Conservation (phyloP, 2,888 invertebrate species). For the Germaria angustata region DNA sequence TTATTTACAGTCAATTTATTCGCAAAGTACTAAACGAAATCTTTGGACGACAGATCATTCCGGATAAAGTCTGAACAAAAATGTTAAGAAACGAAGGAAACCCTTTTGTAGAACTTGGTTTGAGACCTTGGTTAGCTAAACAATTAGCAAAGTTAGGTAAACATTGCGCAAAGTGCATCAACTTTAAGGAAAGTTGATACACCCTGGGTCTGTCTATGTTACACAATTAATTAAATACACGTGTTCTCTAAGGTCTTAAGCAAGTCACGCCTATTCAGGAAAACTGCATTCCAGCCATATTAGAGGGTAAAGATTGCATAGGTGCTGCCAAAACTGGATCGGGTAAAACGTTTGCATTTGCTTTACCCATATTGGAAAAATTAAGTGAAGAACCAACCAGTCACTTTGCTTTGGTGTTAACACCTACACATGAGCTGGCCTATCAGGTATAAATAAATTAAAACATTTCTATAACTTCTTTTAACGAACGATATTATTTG, state of each 20-base stretch:
- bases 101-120: conserved; percentile 83
- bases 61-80: not conserved
- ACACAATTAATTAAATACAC: not conserved
- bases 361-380: conserved; percentile 94
- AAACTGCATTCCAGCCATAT: conserved; percentile 89
- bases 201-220: too few relatives aligned
- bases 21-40: too few relatives aligned
- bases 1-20: conserved; percentile 80
- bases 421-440: conserved; percentile 96
- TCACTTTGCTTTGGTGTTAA: conserved; percentile 95
- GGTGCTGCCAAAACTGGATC: conserved; percentile 99
- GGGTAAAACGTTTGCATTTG: conserved; percentile 99
- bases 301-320: conserved; percentile 92
- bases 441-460: conserved; percentile 82
- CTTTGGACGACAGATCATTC: too few relatives aligned
- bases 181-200: too few relatives aligned
- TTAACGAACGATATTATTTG: not conserved
- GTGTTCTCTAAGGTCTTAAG: conserved; percentile 84
- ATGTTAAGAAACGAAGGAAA: conserved; percentile 75
- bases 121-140: conserved; percentile 87
- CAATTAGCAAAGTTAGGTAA: conserved; percentile 86
- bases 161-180: too few relatives aligned
- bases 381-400: conserved; percentile 97
- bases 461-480: too few relatives aligned
- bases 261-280: conserved; percentile 90